phyloP scores from a whole-genome alignment of 2,888 invertebrate genomes.

The Metallyticus violacea region DNA sequence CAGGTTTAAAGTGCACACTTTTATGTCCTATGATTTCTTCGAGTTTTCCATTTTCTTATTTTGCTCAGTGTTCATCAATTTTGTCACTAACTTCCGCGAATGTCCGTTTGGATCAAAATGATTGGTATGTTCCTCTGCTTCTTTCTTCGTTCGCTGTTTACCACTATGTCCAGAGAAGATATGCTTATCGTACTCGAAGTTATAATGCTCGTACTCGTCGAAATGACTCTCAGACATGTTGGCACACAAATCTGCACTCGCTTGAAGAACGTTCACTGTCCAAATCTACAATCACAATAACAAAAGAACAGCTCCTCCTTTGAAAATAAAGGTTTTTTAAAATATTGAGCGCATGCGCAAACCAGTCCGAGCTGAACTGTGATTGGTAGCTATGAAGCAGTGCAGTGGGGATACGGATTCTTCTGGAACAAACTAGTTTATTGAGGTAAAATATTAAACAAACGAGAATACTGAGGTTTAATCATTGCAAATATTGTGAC shows the following conservation, averaged over 20 bases:
- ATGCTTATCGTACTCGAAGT: slow-evolving; percentile 89
- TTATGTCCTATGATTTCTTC: slow-evolving; percentile 16
- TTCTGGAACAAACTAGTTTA: background rate
- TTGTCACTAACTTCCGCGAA: slow-evolving; percentile 85
- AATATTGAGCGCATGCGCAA: background rate
- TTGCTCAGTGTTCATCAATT: slow-evolving; percentile 78
- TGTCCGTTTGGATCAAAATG: slow-evolving; percentile 91
- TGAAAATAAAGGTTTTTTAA: background rate
- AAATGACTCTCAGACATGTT: slow-evolving; percentile 79
- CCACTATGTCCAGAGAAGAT: slow-evolving; percentile 84
- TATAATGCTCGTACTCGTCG: slow-evolving; percentile 93
- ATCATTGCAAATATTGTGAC: too few relatives aligned
- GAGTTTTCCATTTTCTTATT: slow-evolving; percentile 61
- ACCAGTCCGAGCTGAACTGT: background rate
- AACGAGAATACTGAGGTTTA: too few relatives aligned
- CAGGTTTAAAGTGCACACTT: background rate
- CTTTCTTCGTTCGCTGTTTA: slow-evolving; percentile 86
- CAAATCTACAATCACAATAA: background rate
- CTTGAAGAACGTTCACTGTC: background rate
- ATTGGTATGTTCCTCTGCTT: slow-evolving; percentile 84
- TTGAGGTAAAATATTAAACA: background rate
- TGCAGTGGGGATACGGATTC: background rate
- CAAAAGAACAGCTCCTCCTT: background rate
- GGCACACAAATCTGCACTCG: background rate
- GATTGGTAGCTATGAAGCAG: background rate